Conservation (phyloP, 2,113 vertebrate genomes). For the Sphaerodactylus townsendi region DNA sequence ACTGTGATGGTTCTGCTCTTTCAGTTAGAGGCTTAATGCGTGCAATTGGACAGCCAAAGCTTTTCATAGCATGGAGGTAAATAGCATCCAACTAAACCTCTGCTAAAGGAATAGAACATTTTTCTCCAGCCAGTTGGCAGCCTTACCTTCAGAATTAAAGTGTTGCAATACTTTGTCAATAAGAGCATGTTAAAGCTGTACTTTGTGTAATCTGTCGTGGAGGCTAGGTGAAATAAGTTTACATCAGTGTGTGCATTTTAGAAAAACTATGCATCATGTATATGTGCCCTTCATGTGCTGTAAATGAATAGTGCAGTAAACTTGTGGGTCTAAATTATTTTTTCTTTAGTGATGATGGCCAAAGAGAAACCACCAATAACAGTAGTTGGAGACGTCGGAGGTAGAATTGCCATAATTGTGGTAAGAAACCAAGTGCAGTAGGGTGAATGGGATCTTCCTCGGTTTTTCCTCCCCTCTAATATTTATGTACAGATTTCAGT, state of each 20-base stretch:
- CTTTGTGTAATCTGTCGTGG: background rate
- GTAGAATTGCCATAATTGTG: constrained; percentile 97
- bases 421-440: constrained; percentile 71
- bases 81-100: too few relatives aligned
- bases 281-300: too few relatives aligned
- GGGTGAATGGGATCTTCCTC: background rate
- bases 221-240: background rate
- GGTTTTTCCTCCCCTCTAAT: constrained; percentile 4
- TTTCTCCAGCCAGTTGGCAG: too few relatives aligned
- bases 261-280: background rate
- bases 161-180: background rate
- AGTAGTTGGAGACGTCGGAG: constrained; percentile 96
- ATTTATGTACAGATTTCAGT: too few relatives aligned
- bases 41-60: too few relatives aligned
- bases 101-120: too few relatives aligned
- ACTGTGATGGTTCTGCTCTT: too few relatives aligned
- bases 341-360: constrained; percentile 93
- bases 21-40: too few relatives aligned
- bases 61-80: too few relatives aligned
- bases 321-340: constrained; percentile 21
- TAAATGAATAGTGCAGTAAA: background rate
- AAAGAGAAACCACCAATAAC: constrained; percentile 99
- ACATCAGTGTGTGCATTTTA: background rate
- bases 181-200: background rate
- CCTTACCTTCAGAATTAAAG: background rate